Evolutionary conservation across 2,797 vertebrate species (phyloP).

Genomic region (Podargus strigoides): DNA sequence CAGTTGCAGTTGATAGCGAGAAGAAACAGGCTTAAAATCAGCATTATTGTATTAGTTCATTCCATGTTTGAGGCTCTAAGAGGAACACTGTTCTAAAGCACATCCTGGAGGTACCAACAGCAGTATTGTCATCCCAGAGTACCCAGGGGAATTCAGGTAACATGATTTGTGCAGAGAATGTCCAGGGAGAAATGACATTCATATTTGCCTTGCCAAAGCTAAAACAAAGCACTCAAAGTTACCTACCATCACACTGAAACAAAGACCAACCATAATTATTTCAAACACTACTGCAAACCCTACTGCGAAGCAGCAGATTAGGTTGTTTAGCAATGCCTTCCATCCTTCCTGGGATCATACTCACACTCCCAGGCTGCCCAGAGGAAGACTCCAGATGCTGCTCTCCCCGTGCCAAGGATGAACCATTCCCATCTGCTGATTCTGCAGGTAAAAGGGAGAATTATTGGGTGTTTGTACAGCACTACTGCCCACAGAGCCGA

Average conservation of each 20-base stretch:
- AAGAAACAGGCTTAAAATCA: not conserved
- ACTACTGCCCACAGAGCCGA: no score
- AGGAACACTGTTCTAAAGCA: not conserved
- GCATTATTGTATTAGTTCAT: not conserved
- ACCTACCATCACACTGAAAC: not conserved
- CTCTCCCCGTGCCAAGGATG: not conserved
- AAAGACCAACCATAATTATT: not conserved
- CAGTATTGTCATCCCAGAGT: not conserved
- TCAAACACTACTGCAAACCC: not conserved
- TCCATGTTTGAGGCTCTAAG: not conserved
- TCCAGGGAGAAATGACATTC: not conserved
- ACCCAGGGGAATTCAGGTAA: not conserved
- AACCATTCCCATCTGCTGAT: not conserved
- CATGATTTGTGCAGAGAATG: rapidly evolving
- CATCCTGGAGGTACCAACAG: not conserved
- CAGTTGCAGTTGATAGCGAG: not conserved
- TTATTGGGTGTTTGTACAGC: not conserved
- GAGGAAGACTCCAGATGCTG: not conserved
- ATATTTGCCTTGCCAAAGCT: not conserved
- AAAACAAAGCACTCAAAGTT: not conserved
- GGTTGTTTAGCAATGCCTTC: not conserved
- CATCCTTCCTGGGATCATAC: not conserved
- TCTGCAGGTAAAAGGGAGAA: not conserved
- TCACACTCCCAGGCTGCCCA: rapidly evolving
- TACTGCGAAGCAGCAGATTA: not conserved